Percentiles rank a stretch among this genome's conserved stretches.
Conservation (phyloP, 2,888 invertebrate species). For the Adelphocoris suturalis region DNA sequence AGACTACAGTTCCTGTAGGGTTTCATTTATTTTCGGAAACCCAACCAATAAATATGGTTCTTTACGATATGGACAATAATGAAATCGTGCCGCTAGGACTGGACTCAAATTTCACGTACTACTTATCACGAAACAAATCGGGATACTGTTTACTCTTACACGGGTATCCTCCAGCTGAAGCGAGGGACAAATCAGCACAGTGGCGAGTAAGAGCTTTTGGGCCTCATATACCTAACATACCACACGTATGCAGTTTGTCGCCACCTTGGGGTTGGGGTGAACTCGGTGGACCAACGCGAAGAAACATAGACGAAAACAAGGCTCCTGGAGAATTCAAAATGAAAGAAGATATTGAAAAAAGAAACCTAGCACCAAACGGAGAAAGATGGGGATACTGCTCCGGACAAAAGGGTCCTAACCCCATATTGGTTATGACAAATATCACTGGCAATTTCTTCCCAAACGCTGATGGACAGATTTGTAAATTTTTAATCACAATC, state of each 20-base stretch:
- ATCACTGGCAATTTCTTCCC: constrained; percentile 56
- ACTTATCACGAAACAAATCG: constrained; percentile 40
- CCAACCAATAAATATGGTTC: constrained; percentile 52
- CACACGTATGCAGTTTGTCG: constrained; percentile 63
- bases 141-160: constrained; percentile 55
- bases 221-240: constrained; percentile 44
- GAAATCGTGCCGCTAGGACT: constrained; percentile 59
- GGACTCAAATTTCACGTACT: constrained; percentile 53
- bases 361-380: constrained; percentile 53
- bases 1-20: constrained; percentile 49
- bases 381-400: constrained; percentile 62
- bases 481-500: constrained; percentile 61
- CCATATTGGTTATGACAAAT: constrained; percentile 38
- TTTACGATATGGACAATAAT: constrained; percentile 64
- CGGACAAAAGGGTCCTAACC: constrained; percentile 65
- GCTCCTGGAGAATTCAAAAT: constrained; percentile 55
- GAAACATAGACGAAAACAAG: constrained; percentile 3
- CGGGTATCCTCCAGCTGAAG: constrained; percentile 58
- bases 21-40: constrained; percentile 54
- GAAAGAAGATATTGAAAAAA: constrained; percentile 66
- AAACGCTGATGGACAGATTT: constrained; percentile 33
- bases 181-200: constrained; percentile 60
- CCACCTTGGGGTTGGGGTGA: constrained; percentile 65
- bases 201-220: constrained; percentile 64
- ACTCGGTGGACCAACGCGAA: constrained; percentile 38